Evolutionary conservation across 2,888 invertebrate genomes (phyloP).

Genomic region (Oeneis ivallda): DNA sequence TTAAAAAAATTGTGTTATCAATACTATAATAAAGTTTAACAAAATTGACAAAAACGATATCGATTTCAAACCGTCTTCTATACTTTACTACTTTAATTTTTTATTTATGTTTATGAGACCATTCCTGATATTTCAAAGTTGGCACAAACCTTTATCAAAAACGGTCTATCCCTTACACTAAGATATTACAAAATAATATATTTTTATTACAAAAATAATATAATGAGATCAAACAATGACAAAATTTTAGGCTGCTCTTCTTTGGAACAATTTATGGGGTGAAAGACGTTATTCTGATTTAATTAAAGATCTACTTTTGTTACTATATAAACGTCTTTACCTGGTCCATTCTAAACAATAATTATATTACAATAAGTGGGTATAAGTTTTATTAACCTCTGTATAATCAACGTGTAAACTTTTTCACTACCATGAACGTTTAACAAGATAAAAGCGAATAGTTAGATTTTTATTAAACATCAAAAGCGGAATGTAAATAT

Average conservation of each 20-base stretch:
- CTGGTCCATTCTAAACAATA: conserved; percentile 29
- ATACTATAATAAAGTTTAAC: not conserved
- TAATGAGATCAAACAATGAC: conserved; percentile 81
- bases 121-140: conserved; percentile 47
- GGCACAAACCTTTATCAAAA: conserved; percentile 63
- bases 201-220: conserved; percentile 71
- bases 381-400: conserved; percentile 29
- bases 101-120: conserved; percentile 29
- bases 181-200: conserved; percentile 70
- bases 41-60: conserved; percentile 21
- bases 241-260: conserved; percentile 79
- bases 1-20: not conserved
- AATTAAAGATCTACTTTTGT: conserved; percentile 27
- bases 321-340: conserved; percentile 29
- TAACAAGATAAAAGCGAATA: conserved; percentile 21
- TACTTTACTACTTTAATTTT: not conserved
- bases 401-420: conserved; percentile 32
- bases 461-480: conserved; percentile 47
- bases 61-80: not conserved
- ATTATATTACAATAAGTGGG: conserved; percentile 24
- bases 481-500: conserved; percentile 69
- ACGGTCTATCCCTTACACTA: conserved; percentile 34
- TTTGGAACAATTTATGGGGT: conserved; percentile 74
- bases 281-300: conserved; percentile 41
- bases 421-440: conserved; percentile 25